Conservation (phyloP, 1,140 invertebrate species). For the Dendroctonus valens region DNA sequence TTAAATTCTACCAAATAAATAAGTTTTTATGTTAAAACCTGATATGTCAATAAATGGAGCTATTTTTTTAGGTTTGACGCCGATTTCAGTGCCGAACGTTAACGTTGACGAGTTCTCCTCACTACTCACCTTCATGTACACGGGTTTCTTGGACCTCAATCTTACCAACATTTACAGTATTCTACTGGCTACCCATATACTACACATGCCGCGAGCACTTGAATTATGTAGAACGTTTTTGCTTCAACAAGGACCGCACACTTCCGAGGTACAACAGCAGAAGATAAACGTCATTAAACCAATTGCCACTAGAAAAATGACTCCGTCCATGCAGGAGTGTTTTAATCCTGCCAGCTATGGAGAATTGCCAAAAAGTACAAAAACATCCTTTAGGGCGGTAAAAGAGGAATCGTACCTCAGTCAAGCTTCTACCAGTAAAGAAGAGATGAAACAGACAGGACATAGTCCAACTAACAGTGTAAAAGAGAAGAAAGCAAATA, state of each 20-base stretch:
- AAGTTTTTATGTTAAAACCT: not conserved
- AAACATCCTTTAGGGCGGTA: conserved; percentile 41
- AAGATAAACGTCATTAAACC: conserved; percentile 51
- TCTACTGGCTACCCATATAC: conserved; percentile 67
- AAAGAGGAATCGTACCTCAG: conserved; percentile 11
- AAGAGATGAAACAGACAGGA: conserved; percentile 40
- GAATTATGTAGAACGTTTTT: conserved; percentile 62
- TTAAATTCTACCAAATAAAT: too few species aligned
- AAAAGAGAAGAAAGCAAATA: conserved; percentile 30
- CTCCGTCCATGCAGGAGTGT: conserved; percentile 39
- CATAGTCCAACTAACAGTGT: conserved; percentile 44
- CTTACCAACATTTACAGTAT: conserved; percentile 72
- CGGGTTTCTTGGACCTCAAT: conserved; percentile 68
- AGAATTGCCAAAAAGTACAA: conserved; percentile 36
- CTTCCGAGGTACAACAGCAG: conserved; percentile 20
- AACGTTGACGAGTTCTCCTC: conserved; percentile 69
- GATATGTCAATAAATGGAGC: not conserved
- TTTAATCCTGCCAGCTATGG: conserved; percentile 32
- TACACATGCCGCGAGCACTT: conserved; percentile 73
- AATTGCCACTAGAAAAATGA: conserved; percentile 50
- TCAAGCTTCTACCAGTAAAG: conserved; percentile 46
- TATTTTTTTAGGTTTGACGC: conserved; percentile 39
- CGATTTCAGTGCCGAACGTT: conserved; percentile 58
- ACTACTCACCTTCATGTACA: conserved; percentile 74
- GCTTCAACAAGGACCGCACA: conserved; percentile 42